Evolutionary conservation across 1,140 invertebrate species (phyloP).

Genomic region (Campoletis sonorensis): DNA sequence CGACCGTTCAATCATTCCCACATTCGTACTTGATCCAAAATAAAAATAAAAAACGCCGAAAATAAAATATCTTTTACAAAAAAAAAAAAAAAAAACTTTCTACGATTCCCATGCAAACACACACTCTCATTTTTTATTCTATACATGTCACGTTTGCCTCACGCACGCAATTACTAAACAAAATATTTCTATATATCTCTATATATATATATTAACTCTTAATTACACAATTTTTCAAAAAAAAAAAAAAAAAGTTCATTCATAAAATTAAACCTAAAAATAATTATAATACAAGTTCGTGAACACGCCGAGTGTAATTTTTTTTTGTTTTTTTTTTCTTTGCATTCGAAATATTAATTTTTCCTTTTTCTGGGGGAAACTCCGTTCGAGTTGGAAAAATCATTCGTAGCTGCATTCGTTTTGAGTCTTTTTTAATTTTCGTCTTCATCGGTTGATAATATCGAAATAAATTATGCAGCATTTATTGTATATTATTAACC

Average conservation of each 20-base stretch:
- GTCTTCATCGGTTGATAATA: neutral
- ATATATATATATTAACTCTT: slow-evolving; percentile 71
- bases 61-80: no score
- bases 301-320: slow-evolving; percentile 51
- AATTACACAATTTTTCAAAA: slow-evolving; percentile 64
- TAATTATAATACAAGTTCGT: slow-evolving; percentile 67
- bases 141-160: slow-evolving; percentile 16
- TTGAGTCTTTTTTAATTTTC: neutral
- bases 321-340: no score
- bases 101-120: slow-evolving; percentile 33
- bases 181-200: slow-evolving; percentile 50
- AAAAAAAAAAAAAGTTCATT: slow-evolving; percentile 53
- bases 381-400: neutral
- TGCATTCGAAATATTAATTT: neutral
- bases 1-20: neutral
- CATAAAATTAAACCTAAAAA: slow-evolving; percentile 61
- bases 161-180: slow-evolving; percentile 58
- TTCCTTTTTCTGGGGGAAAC: neutral
- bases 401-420: neutral
- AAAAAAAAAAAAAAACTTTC: no score
- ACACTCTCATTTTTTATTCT: slow-evolving; percentile 35
- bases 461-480: neutral
- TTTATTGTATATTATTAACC: no score
- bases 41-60: no score
- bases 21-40: no score